A percentile compares a stretch with the other conserved stretches of the same genome.
Evolutionary conservation across 2,113 vertebrate species (phyloP).

Genomic region (Reinhardtius hippoglossoides): DNA sequence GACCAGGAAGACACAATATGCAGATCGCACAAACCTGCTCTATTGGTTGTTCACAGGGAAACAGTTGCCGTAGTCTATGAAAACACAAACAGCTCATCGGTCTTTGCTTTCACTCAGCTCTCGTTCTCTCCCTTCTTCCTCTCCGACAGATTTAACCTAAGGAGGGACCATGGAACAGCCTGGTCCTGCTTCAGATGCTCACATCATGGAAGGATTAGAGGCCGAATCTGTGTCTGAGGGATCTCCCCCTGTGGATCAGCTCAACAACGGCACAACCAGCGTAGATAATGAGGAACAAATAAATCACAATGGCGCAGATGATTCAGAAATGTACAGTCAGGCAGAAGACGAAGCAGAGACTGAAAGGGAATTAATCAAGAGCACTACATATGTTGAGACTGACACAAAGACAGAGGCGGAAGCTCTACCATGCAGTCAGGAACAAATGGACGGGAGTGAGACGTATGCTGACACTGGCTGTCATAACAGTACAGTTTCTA

Average conservation of each 20-base stretch:
- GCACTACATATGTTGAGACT: conserved; percentile 18
- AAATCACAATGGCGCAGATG: conserved; percentile 24
- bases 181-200: conserved; percentile 46
- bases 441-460: conserved; percentile 19
- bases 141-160: conserved; percentile 57
- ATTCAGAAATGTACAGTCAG: conserved; percentile 40
- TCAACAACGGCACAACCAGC: conserved; percentile 15
- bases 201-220: conserved; percentile 59
- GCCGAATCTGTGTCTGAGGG: conserved; percentile 22
- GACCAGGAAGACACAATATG: neutral
- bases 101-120: neutral
- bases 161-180: conserved; percentile 64
- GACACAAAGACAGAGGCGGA: conserved; percentile 25
- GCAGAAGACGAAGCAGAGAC: conserved; percentile 43
- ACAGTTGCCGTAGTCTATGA: neutral
- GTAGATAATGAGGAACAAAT: conserved; percentile 34
- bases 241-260: conserved; percentile 5
- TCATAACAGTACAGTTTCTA: conserved; percentile 46
- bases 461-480: conserved; percentile 27
- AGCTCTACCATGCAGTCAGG: conserved; percentile 29
- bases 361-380: conserved; percentile 24
- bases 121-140: neutral
- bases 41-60: conserved; percentile 8
- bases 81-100: neutral
- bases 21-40: neutral